phyloP scores from a whole-genome alignment of 35 echinoderm and acorn worm species.

The Stichopus chloronotus region DNA sequence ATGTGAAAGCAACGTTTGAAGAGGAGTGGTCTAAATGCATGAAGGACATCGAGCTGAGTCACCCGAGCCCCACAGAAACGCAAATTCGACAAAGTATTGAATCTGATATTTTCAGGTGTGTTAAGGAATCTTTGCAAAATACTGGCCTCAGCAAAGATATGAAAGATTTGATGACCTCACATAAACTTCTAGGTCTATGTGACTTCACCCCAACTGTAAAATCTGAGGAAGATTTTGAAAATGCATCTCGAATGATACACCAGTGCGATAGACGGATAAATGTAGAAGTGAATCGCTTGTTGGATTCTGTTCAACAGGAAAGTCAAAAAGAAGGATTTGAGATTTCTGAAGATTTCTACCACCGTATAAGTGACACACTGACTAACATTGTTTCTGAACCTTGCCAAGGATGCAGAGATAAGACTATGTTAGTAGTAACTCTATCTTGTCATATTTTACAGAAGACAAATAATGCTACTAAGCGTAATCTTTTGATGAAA shows the following conservation, averaged over 20 bases:
- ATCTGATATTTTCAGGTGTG: background rate
- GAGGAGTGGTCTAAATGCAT: constrained; percentile 33
- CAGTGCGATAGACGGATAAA: background rate
- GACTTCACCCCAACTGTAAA: background rate
- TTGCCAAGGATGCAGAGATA: constrained; percentile 4
- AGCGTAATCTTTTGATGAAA: background rate
- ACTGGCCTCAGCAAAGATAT: constrained; percentile 32
- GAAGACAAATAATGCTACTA: background rate
- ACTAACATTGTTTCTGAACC: background rate
- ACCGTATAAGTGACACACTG: background rate
- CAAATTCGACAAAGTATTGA: background rate
- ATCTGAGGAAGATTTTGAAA: background rate
- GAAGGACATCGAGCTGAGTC: background rate
- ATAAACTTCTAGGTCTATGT: background rate
- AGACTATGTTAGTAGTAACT: background rate
- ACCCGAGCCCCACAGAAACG: background rate
- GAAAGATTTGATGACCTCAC: constrained; percentile 23
- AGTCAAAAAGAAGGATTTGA: background rate
- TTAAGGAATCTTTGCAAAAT: constrained; percentile 33
- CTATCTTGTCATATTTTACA: background rate
- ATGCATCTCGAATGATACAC: background rate
- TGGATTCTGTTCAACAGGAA: background rate
- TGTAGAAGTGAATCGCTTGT: background rate
- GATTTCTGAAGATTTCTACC: background rate
- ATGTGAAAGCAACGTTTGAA: constrained; percentile 18